Evolutionary conservation across 2,113 vertebrate species (phyloP).

Genomic region (Thunnus thynnus): DNA sequence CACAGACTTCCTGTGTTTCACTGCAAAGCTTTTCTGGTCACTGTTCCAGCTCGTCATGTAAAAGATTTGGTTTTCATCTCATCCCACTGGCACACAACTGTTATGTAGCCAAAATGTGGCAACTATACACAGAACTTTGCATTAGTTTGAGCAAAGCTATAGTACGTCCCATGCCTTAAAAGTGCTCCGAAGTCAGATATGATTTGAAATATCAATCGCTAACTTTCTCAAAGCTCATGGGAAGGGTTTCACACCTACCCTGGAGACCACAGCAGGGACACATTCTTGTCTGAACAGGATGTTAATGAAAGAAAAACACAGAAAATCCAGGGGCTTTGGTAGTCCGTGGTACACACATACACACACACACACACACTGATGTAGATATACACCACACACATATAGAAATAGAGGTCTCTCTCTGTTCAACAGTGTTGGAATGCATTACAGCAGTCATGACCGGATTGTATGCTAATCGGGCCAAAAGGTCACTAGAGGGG

Average conservation of each 20-base stretch:
- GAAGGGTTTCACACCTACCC: constrained; percentile 81
- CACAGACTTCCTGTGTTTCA: constrained; percentile 75
- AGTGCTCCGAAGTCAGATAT: constrained; percentile 2
- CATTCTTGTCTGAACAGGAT: constrained; percentile 82
- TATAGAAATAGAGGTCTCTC: constrained; percentile 50
- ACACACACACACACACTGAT: constrained; percentile 19
- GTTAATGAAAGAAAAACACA: constrained; percentile 88
- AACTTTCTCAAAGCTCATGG: constrained; percentile 56
- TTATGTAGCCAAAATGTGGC: background rate
- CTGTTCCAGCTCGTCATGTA: constrained; percentile 51
- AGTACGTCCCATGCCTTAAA: background rate
- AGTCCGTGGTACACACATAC: constrained; percentile 30
- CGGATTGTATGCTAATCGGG: constrained; percentile 70
- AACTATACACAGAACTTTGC: background rate
- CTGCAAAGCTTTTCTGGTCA: constrained; percentile 43
- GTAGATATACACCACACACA: constrained; percentile 1
- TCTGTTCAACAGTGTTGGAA: constrained; percentile 64
- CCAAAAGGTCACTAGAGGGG: constrained; percentile 47
- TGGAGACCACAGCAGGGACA: constrained; percentile 79
- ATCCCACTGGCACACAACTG: constrained; percentile 5
- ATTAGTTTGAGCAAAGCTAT: background rate
- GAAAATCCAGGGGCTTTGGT: constrained; percentile 82
- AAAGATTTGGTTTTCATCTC: constrained; percentile 54
- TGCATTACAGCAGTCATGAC: constrained; percentile 66
- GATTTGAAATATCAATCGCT: constrained; percentile 33